Conservation (phyloP, 1,140 invertebrate species). For the Panonychus citri region DNA sequence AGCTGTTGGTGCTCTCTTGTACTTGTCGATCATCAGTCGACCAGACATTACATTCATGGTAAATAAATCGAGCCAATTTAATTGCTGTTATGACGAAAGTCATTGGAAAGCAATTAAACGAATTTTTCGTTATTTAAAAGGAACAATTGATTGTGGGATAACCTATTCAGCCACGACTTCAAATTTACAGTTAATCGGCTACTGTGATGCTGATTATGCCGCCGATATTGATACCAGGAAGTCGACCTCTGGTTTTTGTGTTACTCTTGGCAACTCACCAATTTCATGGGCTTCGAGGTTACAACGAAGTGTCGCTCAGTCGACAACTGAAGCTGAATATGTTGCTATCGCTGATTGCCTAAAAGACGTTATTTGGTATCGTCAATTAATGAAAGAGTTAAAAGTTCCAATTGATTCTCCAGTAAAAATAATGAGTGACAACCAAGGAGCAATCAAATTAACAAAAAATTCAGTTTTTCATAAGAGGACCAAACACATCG, state of each 20-base stretch:
- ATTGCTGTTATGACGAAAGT: background rate
- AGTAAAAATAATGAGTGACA: background rate
- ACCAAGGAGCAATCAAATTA: constrained; percentile 1
- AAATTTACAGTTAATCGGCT: background rate
- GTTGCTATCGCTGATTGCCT: background rate
- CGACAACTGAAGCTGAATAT: constrained; percentile 9
- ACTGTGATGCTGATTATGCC: background rate
- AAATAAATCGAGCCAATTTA: background rate
- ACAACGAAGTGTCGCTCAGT: constrained; percentile 3
- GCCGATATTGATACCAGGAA: background rate
- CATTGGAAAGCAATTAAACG: constrained; percentile 20
- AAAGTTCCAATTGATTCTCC: background rate
- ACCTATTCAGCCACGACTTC: background rate
- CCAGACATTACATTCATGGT: constrained; percentile 6
- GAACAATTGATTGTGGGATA: constrained; percentile 11
- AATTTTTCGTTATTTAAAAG: constrained; percentile 12
- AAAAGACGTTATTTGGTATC: constrained; percentile 7
- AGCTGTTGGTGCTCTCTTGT: constrained; percentile 2
- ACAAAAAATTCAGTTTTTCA: background rate
- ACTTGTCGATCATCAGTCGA: background rate
- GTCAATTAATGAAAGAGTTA: constrained; percentile 1
- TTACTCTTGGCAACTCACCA: background rate
- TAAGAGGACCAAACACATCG: background rate
- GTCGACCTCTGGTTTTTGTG: background rate
- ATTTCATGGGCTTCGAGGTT: background rate